A percentile compares a stretch with the other conserved stretches of the same genome.
Evolutionary conservation across 2,797 vertebrate species (phyloP).

Genomic region (Euphonia xanthogaster): DNA sequence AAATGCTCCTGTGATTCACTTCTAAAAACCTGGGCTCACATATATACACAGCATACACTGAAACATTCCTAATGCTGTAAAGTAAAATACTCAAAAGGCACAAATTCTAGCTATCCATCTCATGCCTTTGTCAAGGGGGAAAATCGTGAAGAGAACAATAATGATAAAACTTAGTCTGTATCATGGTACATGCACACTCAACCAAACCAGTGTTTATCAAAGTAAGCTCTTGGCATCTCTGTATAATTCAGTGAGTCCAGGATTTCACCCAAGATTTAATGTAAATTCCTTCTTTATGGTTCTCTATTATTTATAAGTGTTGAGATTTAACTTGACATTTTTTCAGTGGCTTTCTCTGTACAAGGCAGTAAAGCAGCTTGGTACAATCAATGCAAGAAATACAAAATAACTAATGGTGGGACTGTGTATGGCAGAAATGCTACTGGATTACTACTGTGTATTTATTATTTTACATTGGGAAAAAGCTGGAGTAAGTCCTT

Average conservation of each 20-base stretch:
- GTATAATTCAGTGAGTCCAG: not conserved
- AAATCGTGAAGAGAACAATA: not conserved
- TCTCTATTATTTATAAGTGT: not conserved
- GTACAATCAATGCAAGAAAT: not conserved
- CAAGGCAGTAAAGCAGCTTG: not conserved
- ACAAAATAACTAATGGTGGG: not conserved
- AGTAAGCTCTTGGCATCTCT: not conserved
- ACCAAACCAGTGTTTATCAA: not conserved
- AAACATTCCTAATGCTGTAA: not conserved
- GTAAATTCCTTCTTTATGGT: not conserved
- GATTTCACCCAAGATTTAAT: not conserved
- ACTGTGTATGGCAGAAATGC: not conserved
- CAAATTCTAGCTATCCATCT: not conserved
- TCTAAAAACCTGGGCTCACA: not conserved
- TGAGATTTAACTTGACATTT: not conserved
- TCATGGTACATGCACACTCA: not conserved
- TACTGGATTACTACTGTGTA: not conserved
- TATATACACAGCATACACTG: not conserved
- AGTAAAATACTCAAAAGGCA: not conserved
- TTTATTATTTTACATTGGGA: slow-evolving; percentile 1
- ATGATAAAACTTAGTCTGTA: not conserved
- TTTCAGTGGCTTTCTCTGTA: not conserved
- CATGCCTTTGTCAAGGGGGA: not conserved
- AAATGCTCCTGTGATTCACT: not conserved
- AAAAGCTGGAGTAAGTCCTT: not conserved